A percentile compares a stretch with the other conserved stretches of the same genome.
Evolutionary conservation across 2,888 invertebrate genomes (phyloP).

Genomic region (Acholoe squamosa): DNA sequence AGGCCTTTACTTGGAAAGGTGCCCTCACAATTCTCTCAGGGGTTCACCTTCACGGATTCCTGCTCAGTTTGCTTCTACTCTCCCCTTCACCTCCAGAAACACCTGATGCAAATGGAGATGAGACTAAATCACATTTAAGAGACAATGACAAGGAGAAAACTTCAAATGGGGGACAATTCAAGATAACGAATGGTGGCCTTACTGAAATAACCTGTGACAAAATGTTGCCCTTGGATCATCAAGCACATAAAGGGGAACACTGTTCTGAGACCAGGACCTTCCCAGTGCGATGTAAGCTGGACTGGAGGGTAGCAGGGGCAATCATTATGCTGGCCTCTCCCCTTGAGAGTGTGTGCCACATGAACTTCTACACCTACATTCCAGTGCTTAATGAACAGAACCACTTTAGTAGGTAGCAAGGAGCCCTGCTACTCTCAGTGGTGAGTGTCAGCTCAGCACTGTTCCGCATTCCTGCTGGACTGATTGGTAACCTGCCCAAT

Average conservation of each 20-base stretch:
- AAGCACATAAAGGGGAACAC: too few species aligned
- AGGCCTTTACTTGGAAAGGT: neutral
- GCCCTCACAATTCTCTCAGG: neutral
- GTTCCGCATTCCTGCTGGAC: neutral
- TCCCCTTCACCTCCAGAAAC: too few species aligned
- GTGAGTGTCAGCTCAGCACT: neutral
- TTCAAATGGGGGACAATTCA: too few species aligned
- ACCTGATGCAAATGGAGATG: too few species aligned
- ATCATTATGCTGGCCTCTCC: neutral
- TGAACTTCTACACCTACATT: neutral
- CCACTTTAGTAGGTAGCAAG: neutral
- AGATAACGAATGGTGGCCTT: too few species aligned
- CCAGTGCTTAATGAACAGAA: neutral
- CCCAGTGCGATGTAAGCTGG: neutral
- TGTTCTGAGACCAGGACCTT: too few species aligned
- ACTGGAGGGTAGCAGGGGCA: neutral
- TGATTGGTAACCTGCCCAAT: neutral
- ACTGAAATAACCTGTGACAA: too few species aligned
- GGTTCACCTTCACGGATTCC: neutral
- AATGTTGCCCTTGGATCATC: too few species aligned
- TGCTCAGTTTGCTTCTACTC: neutral
- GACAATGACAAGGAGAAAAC: too few species aligned
- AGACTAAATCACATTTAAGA: too few species aligned
- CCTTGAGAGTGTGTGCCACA: neutral
- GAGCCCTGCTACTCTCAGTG: neutral